Evolutionary conservation across 2,113 vertebrate species (phyloP).

Genomic region (Daubentonia madagascariensis): DNA sequence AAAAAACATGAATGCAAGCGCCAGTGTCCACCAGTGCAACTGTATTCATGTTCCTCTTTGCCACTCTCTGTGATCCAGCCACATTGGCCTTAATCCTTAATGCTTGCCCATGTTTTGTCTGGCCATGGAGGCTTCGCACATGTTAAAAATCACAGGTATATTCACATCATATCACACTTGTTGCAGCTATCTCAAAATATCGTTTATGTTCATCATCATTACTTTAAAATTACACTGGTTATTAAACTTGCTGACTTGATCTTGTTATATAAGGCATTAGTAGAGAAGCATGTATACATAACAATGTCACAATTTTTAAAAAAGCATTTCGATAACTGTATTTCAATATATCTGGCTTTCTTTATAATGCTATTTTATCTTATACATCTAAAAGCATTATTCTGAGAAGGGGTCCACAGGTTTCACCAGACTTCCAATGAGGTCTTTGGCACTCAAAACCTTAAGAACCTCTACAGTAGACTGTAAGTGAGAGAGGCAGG

Average conservation of each 20-base stretch:
- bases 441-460: background rate
- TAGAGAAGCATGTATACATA: background rate
- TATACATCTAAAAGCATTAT: background rate
- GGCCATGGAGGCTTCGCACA: background rate
- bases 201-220: background rate
- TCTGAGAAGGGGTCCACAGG: background rate
- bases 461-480: background rate
- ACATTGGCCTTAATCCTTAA: background rate
- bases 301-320: background rate
- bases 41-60: background rate
- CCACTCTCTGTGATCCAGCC: background rate
- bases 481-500: background rate
- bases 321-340: background rate
- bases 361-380: background rate
- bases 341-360: background rate
- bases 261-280: background rate
- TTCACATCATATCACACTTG: background rate
- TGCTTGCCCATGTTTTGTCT: background rate
- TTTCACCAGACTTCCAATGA: background rate
- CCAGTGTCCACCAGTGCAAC: rapidly evolving
- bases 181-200: background rate
- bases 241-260: background rate
- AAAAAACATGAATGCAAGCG: background rate
- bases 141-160: background rate
- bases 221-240: background rate